A percentile compares a stretch with the other conserved stretches of the same genome.
phyloP scores from a whole-genome alignment of 1,140 invertebrate genomes.

The Calosoma granatense region DNA sequence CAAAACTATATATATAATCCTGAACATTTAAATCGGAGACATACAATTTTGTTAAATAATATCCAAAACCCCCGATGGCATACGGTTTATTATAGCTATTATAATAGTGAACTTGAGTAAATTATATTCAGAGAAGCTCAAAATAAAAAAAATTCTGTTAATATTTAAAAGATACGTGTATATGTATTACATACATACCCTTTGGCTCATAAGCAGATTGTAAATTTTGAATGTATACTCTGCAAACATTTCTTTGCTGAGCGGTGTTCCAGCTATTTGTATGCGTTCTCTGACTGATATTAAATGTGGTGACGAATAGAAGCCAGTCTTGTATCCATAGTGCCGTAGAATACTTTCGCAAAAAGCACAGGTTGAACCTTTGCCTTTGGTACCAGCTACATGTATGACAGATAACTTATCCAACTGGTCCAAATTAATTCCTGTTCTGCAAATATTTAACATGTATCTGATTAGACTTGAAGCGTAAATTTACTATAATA shows the following conservation, averaged over 20 bases:
- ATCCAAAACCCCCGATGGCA: too few species aligned
- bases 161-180: too few species aligned
- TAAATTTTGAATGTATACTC: conserved; percentile 79
- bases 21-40: too few species aligned
- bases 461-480: too few species aligned
- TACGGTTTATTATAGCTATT: too few species aligned
- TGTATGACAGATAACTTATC: conserved; percentile 78
- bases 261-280: conserved; percentile 70
- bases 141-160: too few species aligned
- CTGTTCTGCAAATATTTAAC: conserved; percentile 45
- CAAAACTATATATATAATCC: too few species aligned
- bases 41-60: too few species aligned
- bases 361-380: conserved; percentile 90
- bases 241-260: conserved; percentile 65
- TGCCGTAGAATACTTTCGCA: conserved; percentile 79
- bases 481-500: too few species aligned
- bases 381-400: conserved; percentile 93
- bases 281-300: conserved; percentile 88
- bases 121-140: too few species aligned
- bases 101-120: too few species aligned
- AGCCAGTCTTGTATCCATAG: conserved; percentile 83
- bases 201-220: conserved; percentile 42
- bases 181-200: conserved; percentile 28
- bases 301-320: conserved; percentile 94
- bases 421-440: conserved; percentile 51